These are phyloP conservation scores for Plecotus auritus DNA, from an alignment of 2,113 vertebrate species.

Conservation along the genomic window DNA sequence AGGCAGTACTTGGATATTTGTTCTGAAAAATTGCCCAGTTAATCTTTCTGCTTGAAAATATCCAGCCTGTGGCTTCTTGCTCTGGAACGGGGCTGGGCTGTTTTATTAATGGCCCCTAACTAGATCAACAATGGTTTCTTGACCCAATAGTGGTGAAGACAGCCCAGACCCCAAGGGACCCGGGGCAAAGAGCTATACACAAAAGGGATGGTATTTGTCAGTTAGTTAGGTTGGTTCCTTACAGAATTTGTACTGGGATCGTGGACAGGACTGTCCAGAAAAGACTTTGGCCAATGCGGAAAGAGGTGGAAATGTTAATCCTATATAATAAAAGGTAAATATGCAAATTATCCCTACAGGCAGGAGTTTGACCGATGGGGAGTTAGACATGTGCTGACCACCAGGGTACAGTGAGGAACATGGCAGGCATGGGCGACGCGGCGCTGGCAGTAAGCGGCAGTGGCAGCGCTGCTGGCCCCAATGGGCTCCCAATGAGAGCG, in stretches of 20 bases:
- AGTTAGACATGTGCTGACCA: too few relatives aligned
- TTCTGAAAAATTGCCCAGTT: neutral
- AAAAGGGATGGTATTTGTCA: neutral
- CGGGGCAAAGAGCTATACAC: neutral
- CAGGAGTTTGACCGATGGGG: too few relatives aligned
- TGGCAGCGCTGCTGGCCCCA: too few relatives aligned
- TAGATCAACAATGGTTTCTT: neutral
- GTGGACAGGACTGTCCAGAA: neutral
- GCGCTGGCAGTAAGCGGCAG: too few relatives aligned
- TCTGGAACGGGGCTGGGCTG: neutral
- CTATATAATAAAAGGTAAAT: too few relatives aligned
- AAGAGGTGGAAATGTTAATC: neutral
- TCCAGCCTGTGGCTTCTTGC: neutral
- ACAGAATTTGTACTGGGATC: neutral
- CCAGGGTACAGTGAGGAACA: too few relatives aligned
- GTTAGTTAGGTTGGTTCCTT: neutral
- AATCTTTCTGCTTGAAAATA: neutral
- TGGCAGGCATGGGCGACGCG: too few relatives aligned
- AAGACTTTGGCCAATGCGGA: neutral
- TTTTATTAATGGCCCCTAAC: neutral
- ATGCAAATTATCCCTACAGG: too few relatives aligned
- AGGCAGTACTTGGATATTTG: accelerated
- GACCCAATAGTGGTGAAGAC: neutral
- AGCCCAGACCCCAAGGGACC: too few relatives aligned
- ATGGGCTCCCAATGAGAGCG: too few relatives aligned